Base-by-base conservation (phyloP, 2,797 vertebrate genomes). In the Falco concolor region DNA sequence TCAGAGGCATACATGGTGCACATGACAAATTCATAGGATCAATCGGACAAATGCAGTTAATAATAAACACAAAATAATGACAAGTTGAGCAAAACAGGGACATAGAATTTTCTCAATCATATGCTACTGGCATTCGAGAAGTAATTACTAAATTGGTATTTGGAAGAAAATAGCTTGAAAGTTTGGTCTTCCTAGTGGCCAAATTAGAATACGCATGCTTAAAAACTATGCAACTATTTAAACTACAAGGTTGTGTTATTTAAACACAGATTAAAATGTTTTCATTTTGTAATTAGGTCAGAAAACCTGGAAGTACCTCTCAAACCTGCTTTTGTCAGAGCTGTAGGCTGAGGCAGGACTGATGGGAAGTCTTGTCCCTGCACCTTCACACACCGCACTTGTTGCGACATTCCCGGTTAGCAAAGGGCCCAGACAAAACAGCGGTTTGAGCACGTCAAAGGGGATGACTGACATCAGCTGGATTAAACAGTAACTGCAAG, bases 371-470 rank as follows among this genome's bases (percentile, higher is more conserved):
- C 32, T 28, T 18, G 30, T 59, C 56, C 61, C 61, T 57, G 54
- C 10, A 40, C 28, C 52, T 54, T 77, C 47, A 32, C 78, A 61
- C 34, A 22, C 23, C 20, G 17, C 3, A 15, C n/a, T 34, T 38
- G 30, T 2, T 36, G 47, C 23, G 47, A 12, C 1, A 10, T 27
- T 69, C 78, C 47, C 53, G 61, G 32, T 34, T 32, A 69, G 54
- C 32, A 52, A 56, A 52, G 2, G 12, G 76, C 34, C 47, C 32
- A 25, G 57, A 47, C 34, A n/a, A 45, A 74, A 16, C 27, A 27
- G 42, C 0, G 0, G 18, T 24, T 10, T 38, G 45, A 76, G 75
- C 57, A 19, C 1, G 0, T 25, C 27, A 13, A 53, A 76, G 75
- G 47, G 50, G 69, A 59, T 69, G 47, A 49, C 34, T 42, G 34